phyloP scores from a whole-genome alignment of 2,113 vertebrate species.

The Aegypius monachus region DNA sequence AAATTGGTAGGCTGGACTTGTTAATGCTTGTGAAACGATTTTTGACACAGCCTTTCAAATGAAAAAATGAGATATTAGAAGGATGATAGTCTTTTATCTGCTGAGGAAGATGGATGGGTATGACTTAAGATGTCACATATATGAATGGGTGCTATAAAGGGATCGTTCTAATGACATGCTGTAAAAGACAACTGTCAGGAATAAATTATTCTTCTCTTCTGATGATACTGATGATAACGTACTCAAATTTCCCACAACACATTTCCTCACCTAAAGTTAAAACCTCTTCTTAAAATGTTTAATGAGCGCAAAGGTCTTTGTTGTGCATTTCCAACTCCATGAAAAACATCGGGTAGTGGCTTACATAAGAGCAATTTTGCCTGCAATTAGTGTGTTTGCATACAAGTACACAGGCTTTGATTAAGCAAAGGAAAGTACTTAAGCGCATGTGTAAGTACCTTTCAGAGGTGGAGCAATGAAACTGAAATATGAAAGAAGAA shows the following conservation, averaged over 20 bases:
- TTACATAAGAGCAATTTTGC: constrained; percentile 22
- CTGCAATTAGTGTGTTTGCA: constrained; percentile 40
- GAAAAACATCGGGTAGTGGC: neutral
- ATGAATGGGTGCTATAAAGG: constrained; percentile 71
- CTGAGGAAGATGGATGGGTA: constrained; percentile 67
- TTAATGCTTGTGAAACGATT: constrained; percentile 61
- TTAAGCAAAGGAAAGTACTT: constrained; percentile 15
- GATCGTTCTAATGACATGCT: constrained; percentile 59
- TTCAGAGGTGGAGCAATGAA: neutral
- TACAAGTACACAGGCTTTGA: constrained; percentile 31
- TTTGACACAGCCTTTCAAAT: constrained; percentile 65
- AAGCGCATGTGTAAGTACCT: neutral
- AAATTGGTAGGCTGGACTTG: constrained; percentile 33
- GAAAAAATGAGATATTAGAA: constrained; percentile 62
- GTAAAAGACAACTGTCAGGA: constrained; percentile 67
- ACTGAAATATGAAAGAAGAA: neutral
- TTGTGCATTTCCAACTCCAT: neutral
- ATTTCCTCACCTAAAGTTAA: constrained; percentile 1
- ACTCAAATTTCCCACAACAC: neutral
- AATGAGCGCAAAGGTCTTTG: neutral
- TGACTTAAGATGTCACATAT: constrained; percentile 69
- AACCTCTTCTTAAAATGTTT: constrained; percentile 15
- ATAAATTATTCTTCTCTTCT: constrained; percentile 64
- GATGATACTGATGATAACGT: constrained; percentile 40
- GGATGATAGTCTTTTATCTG: constrained; percentile 55